Evolutionary conservation across 2,888 invertebrate species (phyloP).

Genomic region (Creontiades dilutus): DNA sequence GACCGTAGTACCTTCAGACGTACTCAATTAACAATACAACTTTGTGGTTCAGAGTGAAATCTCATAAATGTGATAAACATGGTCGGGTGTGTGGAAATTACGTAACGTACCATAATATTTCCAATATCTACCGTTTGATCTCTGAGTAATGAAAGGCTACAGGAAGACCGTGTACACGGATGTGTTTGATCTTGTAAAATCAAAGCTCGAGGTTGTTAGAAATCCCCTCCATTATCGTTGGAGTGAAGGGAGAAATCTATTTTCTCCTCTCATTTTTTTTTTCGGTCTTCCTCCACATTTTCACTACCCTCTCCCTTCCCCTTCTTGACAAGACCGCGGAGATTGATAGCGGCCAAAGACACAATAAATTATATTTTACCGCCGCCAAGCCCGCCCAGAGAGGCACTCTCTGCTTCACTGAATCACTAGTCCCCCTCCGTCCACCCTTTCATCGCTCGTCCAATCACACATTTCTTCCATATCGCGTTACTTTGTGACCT

Average conservation of each 20-base stretch:
- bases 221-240: slow-evolving; percentile 10
- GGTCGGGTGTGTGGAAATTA: too few relatives aligned
- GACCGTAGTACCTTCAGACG: too few relatives aligned
- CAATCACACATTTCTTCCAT: not conserved
- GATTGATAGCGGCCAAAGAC: slow-evolving; percentile 8
- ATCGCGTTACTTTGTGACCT: not conserved
- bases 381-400: not conserved
- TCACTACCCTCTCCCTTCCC: not conserved
- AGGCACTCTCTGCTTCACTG: slow-evolving; percentile 20
- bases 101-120: too few relatives aligned
- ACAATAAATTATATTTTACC: slow-evolving; percentile 17
- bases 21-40: too few relatives aligned
- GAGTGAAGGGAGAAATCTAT: not conserved
- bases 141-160: not conserved
- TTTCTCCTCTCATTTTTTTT: slow-evolving; percentile 11
- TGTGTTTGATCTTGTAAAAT: slow-evolving; percentile 32
- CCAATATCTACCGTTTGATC: not conserved
- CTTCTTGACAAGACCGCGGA: not conserved
- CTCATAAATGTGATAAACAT: too few relatives aligned
- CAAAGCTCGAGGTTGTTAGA: slow-evolving; percentile 22
- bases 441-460: not conserved
- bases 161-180: not conserved
- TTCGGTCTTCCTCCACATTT: not conserved
- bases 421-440: not conserved
- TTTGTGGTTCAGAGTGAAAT: too few relatives aligned